Evolutionary conservation across 2,888 invertebrate genomes (phyloP), one percentile per base, ranked within the genome.

Genomic region (Athalia cordata): DNA sequence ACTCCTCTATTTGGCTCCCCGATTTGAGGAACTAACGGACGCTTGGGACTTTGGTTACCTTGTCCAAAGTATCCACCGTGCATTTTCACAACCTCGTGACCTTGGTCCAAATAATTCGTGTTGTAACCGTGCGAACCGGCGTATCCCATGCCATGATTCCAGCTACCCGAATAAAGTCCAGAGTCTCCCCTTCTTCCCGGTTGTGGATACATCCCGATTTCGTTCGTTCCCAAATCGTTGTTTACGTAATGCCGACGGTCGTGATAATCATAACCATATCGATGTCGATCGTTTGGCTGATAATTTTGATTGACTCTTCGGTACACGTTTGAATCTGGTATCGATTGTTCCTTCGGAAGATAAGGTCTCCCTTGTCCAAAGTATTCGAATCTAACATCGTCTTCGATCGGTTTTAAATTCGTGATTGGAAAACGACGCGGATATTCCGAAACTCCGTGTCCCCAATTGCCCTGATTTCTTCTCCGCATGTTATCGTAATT

Each of bases 201-300:
- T 75, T 93, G 92, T 78, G 92, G 90, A 83, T 94, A 94, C 0
- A 94, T 93, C 45, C 78, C 80, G 47, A 84, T 79, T 79, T 84
- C 84, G 67, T 84, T 84, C 11, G 81, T 81, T 6, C 81, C 67
- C 90, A 29, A 29, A 50, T 79, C 74, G 8, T 66, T 61, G 9
- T 74, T 8, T 4, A 3, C 43, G 15, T 79, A 61, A 15, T 15
- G 6, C 3, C 8, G 47, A 15, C 11, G 15, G 9, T 5, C 8
- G 43, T 29, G 29, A 29, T 29, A 29, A 29, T 29, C 29, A 29
- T 29, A 29, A 29, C 29, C 29, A 29, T 29, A 29, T 29, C 29
- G 29, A 29, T 29, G 29, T 0, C 29, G 29, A 29, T 29, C 29
- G 2, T 29, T 29, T 0, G 29, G 29, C 29, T 29, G 29, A 29